These are phyloP conservation scores for Cerastoderma edule DNA, from an alignment of 2,888 invertebrate species.

Conservation along the genomic window DNA sequence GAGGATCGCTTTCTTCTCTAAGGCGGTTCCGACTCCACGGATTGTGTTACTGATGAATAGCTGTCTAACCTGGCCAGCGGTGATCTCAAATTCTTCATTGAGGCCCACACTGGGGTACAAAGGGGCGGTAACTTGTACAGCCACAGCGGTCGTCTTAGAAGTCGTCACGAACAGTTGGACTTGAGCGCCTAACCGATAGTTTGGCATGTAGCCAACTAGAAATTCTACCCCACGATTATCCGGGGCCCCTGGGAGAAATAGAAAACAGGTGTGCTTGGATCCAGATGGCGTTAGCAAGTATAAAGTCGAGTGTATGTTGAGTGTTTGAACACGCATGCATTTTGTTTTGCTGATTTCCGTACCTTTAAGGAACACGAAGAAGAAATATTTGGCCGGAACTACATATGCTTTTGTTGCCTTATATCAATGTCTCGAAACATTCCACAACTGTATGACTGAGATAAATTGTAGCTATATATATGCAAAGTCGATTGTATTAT, in stretches of 20 bases:
- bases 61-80: slow-evolving; percentile 58
- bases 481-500: too few relatives aligned
- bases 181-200: slow-evolving; percentile 21
- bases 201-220: slow-evolving; percentile 61
- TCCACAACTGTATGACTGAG: too few relatives aligned
- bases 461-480: too few relatives aligned
- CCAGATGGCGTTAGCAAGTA: not conserved
- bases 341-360: not conserved
- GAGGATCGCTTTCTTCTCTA: slow-evolving; percentile 52
- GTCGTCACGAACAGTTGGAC: slow-evolving; percentile 66
- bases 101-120: slow-evolving; percentile 34
- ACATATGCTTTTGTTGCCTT: too few relatives aligned
- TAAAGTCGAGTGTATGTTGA: not conserved
- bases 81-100: slow-evolving; percentile 49
- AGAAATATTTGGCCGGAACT: not conserved
- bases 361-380: not conserved
- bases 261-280: not conserved
- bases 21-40: slow-evolving; percentile 51
- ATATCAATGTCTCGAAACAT: too few relatives aligned
- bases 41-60: slow-evolving; percentile 43
- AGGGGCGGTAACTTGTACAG: slow-evolving; percentile 57
- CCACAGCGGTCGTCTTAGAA: slow-evolving; percentile 48
- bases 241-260: slow-evolving; percentile 29
- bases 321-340: too few relatives aligned
- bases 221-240: slow-evolving; percentile 63